phyloP scores from a whole-genome alignment of 2,888 invertebrate species.

The Xestobium rufovillosum region DNA sequence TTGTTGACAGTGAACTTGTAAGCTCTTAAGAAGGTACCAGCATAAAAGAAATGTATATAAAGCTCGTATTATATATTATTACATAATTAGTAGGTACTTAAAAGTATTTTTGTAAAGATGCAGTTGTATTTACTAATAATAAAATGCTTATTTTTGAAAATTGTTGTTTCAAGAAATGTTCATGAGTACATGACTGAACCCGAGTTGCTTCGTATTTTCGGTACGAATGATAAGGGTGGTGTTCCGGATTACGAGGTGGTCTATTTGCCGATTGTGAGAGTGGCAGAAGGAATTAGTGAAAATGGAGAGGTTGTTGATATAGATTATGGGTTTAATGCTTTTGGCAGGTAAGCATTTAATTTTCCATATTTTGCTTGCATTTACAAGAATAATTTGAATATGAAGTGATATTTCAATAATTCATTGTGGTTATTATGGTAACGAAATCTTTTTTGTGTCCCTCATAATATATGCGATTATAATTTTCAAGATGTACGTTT shows the following conservation, averaged over 20 bases:
- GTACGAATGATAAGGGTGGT: conserved; percentile 35
- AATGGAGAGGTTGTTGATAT: conserved; percentile 43
- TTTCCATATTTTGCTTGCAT: too few species aligned
- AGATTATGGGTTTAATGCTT: conserved; percentile 53
- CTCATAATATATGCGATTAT: conserved; percentile 21
- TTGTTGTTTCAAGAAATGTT: conserved; percentile 19
- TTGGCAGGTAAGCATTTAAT: conserved; percentile 47
- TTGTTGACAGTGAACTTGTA: too few species aligned
- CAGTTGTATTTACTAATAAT: too few species aligned
- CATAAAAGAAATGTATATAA: too few species aligned
- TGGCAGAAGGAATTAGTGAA: conserved; percentile 38
- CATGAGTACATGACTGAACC: conserved; percentile 40
- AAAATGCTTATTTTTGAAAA: conserved; percentile 1
- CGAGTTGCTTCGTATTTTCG: conserved; percentile 44
- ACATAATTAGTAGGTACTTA: too few species aligned
- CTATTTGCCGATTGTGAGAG: conserved; percentile 49
- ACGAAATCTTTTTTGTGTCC: conserved; percentile 7
- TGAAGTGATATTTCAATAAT: conserved; percentile 7
- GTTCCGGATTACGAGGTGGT: conserved; percentile 55
- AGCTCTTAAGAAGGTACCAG: too few species aligned
- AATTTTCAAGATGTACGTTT: conserved; percentile 1
- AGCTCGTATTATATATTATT: too few species aligned
- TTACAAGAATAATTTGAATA: conserved; percentile 6
- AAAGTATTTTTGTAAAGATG: too few species aligned
- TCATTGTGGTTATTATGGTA: conserved; percentile 5